Evolutionary conservation across 2,888 invertebrate genomes (phyloP), one percentile per base, ranked within the genome.

Genomic region (Pemphredon lugubris): DNA sequence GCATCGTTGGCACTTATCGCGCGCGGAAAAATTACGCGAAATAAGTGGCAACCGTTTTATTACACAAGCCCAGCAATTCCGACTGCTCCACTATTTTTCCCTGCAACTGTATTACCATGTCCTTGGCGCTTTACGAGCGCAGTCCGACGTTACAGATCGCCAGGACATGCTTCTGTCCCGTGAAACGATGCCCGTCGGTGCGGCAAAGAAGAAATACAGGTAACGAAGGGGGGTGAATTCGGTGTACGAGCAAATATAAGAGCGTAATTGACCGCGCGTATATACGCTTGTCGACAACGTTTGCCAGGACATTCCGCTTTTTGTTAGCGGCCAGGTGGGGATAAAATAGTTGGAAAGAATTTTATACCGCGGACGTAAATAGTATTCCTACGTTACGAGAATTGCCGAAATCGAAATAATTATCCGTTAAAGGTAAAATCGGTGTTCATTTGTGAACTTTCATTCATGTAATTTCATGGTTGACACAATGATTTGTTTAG

Each of bases 11-110:
- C 26, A 39, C 34, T 51, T 48, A 37, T 61, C 55, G 64, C 59
- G 40, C 26, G 39, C 57, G 47, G 57, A 73, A 75, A 75, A 78
- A 78, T 77, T 77, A 69, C 58, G 66, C 48, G 61, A 51, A 21
- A 14, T 47, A 77, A 72, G 65, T 72, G 72, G 58, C 63, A 73
- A 67, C 69, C 58, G 61, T 75, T 78, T 75, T 75, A 79, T 67
- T 78, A 75, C 55, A 58, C 53, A 48, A 60, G 50, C 59, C 42
- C 37, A 44, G 68, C 64, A 67, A 67, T 64, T 71, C 45, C 61
- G 39, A 44, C 59, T 57, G 68, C 47, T 68, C 51, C 64, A 58
- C 59, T 58, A 68, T 75, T 68, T 68, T 74, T 58, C 51, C 34
- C 23, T 63, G 50, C 40, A 53, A 57, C 63, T 48, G 32, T 50